Evolutionary conservation across 1,140 invertebrate species (phyloP).

Genomic region (Drosophila varians): DNA sequence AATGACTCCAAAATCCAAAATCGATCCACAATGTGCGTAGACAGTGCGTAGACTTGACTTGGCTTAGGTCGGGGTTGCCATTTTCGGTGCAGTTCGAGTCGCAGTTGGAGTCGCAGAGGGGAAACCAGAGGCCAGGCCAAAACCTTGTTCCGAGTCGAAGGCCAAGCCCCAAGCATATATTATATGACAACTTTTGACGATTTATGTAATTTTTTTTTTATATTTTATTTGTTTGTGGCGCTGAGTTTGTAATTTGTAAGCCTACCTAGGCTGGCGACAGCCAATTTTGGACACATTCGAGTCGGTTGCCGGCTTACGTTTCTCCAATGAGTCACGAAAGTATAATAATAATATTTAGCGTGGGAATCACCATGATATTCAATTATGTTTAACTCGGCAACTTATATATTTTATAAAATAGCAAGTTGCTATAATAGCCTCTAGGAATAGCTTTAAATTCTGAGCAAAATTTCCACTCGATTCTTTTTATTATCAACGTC

Average conservation of each 20-base stretch:
- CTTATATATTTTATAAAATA: too few species aligned
- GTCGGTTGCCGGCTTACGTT: slow-evolving; percentile 16
- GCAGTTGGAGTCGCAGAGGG: not conserved
- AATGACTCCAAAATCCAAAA: slow-evolving; percentile 52
- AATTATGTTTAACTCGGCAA: too few species aligned
- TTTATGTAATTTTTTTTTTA: slow-evolving; percentile 43
- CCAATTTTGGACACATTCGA: slow-evolving; percentile 38
- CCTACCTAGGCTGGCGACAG: slow-evolving; percentile 16
- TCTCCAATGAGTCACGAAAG: slow-evolving; percentile 32
- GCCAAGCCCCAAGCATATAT: slow-evolving; percentile 40
- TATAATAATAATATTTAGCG: slow-evolving; percentile 16
- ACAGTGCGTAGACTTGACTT: slow-evolving; percentile 49
- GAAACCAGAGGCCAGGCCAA: slow-evolving; percentile 19
- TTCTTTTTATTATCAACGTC: too few species aligned
- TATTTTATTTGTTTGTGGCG: slow-evolving; percentile 16
- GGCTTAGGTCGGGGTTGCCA: slow-evolving; percentile 36
- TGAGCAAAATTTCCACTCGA: too few species aligned
- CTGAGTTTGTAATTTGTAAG: slow-evolving; percentile 42
- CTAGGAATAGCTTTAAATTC: not conserved
- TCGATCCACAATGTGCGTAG: slow-evolving; percentile 55
- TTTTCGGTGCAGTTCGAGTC: slow-evolving; percentile 49
- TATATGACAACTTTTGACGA: slow-evolving; percentile 51
- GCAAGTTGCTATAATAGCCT: too few species aligned
- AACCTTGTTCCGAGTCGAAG: slow-evolving; percentile 54
- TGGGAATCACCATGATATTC: slow-evolving; percentile 36